These are phyloP conservation scores for Xyrichtys novacula DNA, from an alignment of 2,797 vertebrate genomes.

Conservation along the genomic window DNA sequence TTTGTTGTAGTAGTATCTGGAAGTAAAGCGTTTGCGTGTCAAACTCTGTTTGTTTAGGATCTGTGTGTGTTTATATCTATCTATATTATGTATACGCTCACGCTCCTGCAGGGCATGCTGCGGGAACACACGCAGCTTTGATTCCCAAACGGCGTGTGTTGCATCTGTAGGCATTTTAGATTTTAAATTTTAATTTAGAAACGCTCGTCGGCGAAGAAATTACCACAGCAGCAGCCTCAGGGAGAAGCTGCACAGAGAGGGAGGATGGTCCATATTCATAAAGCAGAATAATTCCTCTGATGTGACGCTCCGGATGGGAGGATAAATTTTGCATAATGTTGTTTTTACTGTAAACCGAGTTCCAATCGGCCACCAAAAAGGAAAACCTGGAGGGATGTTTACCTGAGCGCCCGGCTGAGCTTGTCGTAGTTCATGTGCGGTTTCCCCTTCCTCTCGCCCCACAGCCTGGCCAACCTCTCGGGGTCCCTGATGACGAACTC, in stretches of 20 bases:
- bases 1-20: slow-evolving; percentile 89
- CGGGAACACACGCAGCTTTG: neutral
- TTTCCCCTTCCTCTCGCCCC: slow-evolving; percentile 86
- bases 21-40: slow-evolving; percentile 39
- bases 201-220: slow-evolving; percentile 16
- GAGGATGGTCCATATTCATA: slow-evolving; percentile 13
- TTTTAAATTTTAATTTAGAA: slow-evolving; percentile 50
- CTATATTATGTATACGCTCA: neutral
- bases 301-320: neutral
- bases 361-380: no score
- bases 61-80: neutral
- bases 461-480: slow-evolving; percentile 81
- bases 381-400: no score
- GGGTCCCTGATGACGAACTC: slow-evolving; percentile 85
- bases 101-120: neutral
- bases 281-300: neutral
- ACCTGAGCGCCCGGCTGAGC: slow-evolving; percentile 88
- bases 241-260: slow-evolving; percentile 31
- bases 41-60: slow-evolving; percentile 5
- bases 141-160: slow-evolving; percentile 17
- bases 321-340: neutral
- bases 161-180: slow-evolving; percentile 38
- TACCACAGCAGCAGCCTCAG: slow-evolving; percentile 37
- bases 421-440: slow-evolving; percentile 90
- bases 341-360: no score